Conservation (phyloP, 2,888 invertebrate species). For the Metallyticus violacea region DNA sequence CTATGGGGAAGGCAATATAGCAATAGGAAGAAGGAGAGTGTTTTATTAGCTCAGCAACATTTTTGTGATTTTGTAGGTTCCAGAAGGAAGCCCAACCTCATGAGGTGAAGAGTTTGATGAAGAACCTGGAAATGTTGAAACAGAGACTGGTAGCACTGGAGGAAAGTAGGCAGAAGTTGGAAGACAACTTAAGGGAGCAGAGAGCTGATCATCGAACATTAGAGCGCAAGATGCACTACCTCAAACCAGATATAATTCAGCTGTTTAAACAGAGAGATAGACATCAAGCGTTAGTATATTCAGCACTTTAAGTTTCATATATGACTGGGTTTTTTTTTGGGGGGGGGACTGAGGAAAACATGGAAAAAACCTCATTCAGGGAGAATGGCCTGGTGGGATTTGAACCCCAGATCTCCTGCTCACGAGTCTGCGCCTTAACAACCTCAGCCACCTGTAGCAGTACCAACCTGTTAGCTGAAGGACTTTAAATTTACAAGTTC, state of each 20-base stretch:
- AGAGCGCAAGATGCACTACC: slow-evolving; percentile 84
- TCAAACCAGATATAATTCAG: slow-evolving; percentile 82
- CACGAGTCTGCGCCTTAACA: too few species aligned
- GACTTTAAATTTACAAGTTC: too few species aligned
- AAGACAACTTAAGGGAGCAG: slow-evolving; percentile 74
- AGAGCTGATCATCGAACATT: slow-evolving; percentile 73
- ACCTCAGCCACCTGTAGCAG: too few species aligned
- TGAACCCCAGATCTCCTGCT: too few species aligned
- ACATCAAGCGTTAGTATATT: slow-evolving; percentile 57
- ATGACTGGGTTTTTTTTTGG: too few species aligned
- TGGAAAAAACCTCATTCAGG: too few species aligned
- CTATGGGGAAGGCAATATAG: too few species aligned
- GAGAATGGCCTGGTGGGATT: too few species aligned
- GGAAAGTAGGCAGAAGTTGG: slow-evolving; percentile 72
- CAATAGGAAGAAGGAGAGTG: too few species aligned
- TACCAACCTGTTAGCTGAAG: too few species aligned
- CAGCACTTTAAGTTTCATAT: background rate
- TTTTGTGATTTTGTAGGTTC: background rate
- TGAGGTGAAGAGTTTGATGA: slow-evolving; percentile 73
- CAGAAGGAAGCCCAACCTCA: slow-evolving; percentile 41
- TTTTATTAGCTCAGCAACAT: background rate
- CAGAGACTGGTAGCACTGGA: slow-evolving; percentile 69
- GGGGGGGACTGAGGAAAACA: too few species aligned
- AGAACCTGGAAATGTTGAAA: slow-evolving; percentile 73
- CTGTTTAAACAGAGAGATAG: slow-evolving; percentile 78